Percentiles rank a stretch among this genome's conserved stretches.
Evolutionary conservation across 2,888 invertebrate genomes (phyloP).

Genomic region (Nudaria mundana): DNA sequence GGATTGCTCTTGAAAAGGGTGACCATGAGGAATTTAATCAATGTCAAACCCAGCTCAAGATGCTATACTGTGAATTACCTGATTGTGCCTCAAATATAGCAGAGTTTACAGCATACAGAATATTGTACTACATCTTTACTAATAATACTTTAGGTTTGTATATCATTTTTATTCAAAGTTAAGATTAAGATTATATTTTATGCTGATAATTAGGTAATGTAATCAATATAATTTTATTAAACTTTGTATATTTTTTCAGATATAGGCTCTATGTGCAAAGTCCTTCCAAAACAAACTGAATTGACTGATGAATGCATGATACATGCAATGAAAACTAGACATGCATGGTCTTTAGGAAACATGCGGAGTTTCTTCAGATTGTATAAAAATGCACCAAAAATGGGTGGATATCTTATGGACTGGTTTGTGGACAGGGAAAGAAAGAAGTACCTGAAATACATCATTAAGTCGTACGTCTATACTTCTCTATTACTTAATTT

Average conservation of each 20-base stretch:
- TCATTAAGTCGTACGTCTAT: constrained; percentile 97
- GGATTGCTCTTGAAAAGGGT: constrained; percentile 98
- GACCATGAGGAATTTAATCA: constrained; percentile 99
- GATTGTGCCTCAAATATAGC: constrained; percentile 85
- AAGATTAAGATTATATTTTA: too few species aligned
- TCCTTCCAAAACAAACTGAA: constrained; percentile 88
- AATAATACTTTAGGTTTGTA: constrained; percentile 95
- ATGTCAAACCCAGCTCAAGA: constrained; percentile 98
- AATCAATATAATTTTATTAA: background rate
- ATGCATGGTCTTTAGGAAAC: constrained; percentile 96
- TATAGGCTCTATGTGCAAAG: constrained; percentile 94
- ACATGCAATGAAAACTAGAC: constrained; percentile 93
- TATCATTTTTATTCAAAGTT: too few species aligned
- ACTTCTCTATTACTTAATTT: constrained; percentile 18
- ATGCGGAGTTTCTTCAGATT: constrained; percentile 96
- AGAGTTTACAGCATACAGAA: constrained; percentile 98
- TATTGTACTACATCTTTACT: constrained; percentile 99
- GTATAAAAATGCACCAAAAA: constrained; percentile 93
- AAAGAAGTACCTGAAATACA: constrained; percentile 93
- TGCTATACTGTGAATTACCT: constrained; percentile 92
- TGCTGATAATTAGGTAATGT: background rate
- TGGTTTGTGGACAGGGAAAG: constrained; percentile 98
- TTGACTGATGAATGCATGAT: constrained; percentile 87
- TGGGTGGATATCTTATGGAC: constrained; percentile 98
- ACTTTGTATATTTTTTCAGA: constrained; percentile 82